Evolutionary conservation across 2,113 vertebrate species (phyloP), one percentile per base, ranked within the genome.

Genomic region (Chlamydotis undulata): DNA sequence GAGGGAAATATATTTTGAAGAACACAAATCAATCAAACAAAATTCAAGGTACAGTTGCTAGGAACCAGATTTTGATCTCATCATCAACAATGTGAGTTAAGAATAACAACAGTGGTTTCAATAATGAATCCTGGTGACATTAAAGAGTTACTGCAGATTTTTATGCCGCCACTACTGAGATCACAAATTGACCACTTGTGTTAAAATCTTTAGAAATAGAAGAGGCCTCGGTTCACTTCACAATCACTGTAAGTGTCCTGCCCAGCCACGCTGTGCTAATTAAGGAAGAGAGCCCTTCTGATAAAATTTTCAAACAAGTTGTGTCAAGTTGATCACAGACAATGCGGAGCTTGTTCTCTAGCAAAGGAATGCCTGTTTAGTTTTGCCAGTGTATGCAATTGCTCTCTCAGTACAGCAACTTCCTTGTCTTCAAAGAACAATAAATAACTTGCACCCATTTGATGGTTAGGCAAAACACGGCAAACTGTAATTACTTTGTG

Each of bases 291-390:
- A 79, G 31, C 18, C 50, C 39, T 89, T 73, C 49, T 69, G 53
- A 89, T 69, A 69, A 82, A 39, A 90, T 76, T 60, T 79, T 85
- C 84, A 91, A 87, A 93, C 26, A 78, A 89, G 65, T 75, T 89
- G 6, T 79, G 53, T 87, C 86, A 75, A 60, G 55, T 18, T 87
- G 80, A 85, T 83, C 87, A 50, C 50, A 89, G 87, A 29, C 49
- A 91, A 24, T 78, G 75, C 26, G 43, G 55, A 75, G 26, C 9
- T 75, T 92, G 43, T 23, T 60, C 56, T 87, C 35, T 29, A 50
- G 45, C 31, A 87, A 79, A 94, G 53, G 1, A 2, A 61, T 37
- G 35, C 14, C 28, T 63, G 1, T 61, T 67, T 53, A 57, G 8
- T 64, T 87, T 90, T 81, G 13, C 37, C 47, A 89, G 25, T 5